Evolutionary conservation across 2,888 invertebrate species (phyloP), one percentile per base, ranked within the genome.

Genomic region (Drosophila pseudotakahashii): DNA sequence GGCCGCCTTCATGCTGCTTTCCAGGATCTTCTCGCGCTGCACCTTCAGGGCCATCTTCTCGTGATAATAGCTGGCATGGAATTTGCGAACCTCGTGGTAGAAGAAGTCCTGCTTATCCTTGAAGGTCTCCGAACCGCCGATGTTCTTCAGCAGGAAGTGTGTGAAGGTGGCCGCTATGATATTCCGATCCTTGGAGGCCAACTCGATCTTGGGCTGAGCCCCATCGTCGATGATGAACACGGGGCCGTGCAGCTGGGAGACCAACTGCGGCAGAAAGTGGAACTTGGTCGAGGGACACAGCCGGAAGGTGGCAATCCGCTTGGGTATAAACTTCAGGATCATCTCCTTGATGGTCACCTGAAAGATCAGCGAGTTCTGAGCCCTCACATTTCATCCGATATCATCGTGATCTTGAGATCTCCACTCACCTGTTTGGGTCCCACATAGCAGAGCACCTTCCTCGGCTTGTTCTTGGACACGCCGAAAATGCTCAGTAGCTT

Each of bases 221-320:
- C 98, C 98, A 91, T 98, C 98, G 89, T 98, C 98, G 78, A 98
- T 95, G 7, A 95, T 94, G 91, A 98, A 96, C 62, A 92, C 91
- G 0, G 95, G 94, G 1, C 94, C 94, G 69, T 93, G 93, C 1
- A 93, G 91, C 6, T 93, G 93, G 7, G 92, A 77, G 44, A 90
- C 79, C 75, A 91, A 63, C 57, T 91, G 90, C 9, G 92, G 92
- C 74, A 92, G 92, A 92, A 95, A 96, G 89, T 94, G 94, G 89
- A 96, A 95, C 94, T 98, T 98, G 55, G 98, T 98, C 71, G 98
- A 98, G 19, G 98, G 98, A 91, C 98, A 98, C 60, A 98, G 94
- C 39, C 98, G 94, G 93, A 98, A 98, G 39, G 98, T 97, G 68
- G 96, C 97, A 82, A 98, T 94, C 85, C 98, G 94, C 93, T 97